Conservation (phyloP, 1,140 invertebrate genomes). For the Drosophila parabipectinata region DNA sequence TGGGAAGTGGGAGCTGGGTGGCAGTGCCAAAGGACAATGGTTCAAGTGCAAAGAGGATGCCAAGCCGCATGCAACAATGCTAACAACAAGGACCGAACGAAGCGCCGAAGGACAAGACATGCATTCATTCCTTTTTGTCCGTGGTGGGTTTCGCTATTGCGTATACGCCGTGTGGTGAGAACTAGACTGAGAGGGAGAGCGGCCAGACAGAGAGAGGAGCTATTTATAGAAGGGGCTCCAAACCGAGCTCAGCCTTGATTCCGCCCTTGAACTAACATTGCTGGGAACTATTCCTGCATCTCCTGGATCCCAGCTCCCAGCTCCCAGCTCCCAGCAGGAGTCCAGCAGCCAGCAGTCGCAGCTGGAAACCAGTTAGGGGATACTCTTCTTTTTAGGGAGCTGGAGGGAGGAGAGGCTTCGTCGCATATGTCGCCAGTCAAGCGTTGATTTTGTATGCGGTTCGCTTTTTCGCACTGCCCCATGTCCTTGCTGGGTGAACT, state of each 20-base stretch:
- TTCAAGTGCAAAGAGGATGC: slow-evolving; percentile 83
- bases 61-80: slow-evolving; percentile 51
- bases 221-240: slow-evolving; percentile 62
- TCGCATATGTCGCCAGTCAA: slow-evolving; percentile 66
- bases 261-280: slow-evolving; percentile 76
- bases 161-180: slow-evolving; percentile 70
- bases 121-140: slow-evolving; percentile 19
- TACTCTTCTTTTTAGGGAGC: not conserved
- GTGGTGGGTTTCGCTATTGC: slow-evolving; percentile 72
- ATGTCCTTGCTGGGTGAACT: slow-evolving; percentile 68
- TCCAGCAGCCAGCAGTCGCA: slow-evolving; percentile 45
- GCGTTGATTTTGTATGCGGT: slow-evolving; percentile 44
- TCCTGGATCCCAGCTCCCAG: slow-evolving; percentile 1
- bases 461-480: slow-evolving; percentile 30
- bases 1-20: slow-evolving; percentile 23
- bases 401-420: slow-evolving; percentile 16
- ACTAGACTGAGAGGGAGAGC: not conserved
- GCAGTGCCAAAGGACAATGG: slow-evolving; percentile 75
- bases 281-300: slow-evolving; percentile 35
- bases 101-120: slow-evolving; percentile 53
- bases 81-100: slow-evolving; percentile 20
- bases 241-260: slow-evolving; percentile 47
- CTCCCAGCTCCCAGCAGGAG: not conserved
- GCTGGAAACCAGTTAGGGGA: slow-evolving; percentile 68
- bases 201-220: slow-evolving; percentile 14